Conservation (phyloP, 2,888 invertebrate genomes). For the Neoascia interrupta region DNA sequence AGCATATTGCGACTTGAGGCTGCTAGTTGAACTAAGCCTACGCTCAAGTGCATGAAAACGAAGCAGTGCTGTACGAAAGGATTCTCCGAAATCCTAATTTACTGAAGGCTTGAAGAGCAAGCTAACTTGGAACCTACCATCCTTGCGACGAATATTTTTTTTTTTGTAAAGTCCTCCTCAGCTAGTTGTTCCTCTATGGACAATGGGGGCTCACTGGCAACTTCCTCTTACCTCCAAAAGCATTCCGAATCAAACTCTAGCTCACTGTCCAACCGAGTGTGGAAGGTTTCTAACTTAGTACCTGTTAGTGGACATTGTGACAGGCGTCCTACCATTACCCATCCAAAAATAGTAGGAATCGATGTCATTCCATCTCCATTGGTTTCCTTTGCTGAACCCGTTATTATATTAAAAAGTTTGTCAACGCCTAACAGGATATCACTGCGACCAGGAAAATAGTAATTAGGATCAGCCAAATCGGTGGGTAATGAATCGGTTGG, state of each 20-base stretch:
- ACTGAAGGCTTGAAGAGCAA: not conserved
- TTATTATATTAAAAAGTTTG: conserved; percentile 1
- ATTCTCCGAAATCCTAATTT: conserved; percentile 7
- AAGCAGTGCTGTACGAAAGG: not conserved
- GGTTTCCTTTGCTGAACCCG: not conserved
- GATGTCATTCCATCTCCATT: not conserved
- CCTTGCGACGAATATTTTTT: conserved; percentile 1
- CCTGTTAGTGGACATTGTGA: not conserved
- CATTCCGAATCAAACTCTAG: conserved; percentile 3
- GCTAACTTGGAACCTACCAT: conserved; percentile 14
- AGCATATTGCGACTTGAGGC: not conserved
- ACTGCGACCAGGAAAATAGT: not conserved
- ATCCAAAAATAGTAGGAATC: conserved; percentile 13
- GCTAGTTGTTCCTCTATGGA: conserved; percentile 5
- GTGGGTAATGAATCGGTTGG: not conserved
- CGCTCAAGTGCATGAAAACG: conserved; percentile 4
- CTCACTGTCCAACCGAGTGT: not conserved
- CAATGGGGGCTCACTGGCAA: not conserved
- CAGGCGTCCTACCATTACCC: conserved; percentile 1
- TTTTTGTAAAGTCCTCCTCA: conserved; percentile 8
- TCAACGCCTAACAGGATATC: conserved; percentile 13
- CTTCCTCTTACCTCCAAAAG: conserved; percentile 6
- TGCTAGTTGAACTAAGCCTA: not conserved
- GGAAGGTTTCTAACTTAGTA: not conserved
- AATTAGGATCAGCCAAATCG: conserved; percentile 7